phyloP scores from a whole-genome alignment of 2,888 invertebrate genomes.

The Norana najaformis region DNA sequence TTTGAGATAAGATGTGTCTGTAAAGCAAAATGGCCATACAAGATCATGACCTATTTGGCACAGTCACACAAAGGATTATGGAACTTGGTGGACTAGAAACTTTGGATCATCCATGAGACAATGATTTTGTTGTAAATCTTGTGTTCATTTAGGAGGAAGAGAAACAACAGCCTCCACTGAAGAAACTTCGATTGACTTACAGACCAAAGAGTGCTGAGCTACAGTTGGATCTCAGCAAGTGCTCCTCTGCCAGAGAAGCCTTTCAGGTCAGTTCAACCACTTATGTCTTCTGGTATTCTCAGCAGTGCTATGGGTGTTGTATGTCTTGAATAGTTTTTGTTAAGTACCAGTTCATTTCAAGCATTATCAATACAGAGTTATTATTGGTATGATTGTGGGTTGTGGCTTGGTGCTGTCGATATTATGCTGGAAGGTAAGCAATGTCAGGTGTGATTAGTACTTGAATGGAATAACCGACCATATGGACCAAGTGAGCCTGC shows the following conservation, averaged over 20 bases:
- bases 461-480: no score
- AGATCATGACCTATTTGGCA: not conserved
- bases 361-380: not conserved
- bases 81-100: not conserved
- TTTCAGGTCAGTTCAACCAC: conserved; percentile 28
- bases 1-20: no score
- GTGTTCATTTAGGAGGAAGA: conserved; percentile 15
- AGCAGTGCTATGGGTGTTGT: not conserved
- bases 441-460: no score
- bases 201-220: conserved; percentile 26
- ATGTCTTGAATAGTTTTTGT: not conserved
- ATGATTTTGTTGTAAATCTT: not conserved
- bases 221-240: conserved; percentile 17
- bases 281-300: not conserved
- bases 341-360: not conserved
- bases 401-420: no score
- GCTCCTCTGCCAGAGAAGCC: conserved; percentile 26
- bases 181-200: conserved; percentile 21
- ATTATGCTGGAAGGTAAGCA: not conserved
- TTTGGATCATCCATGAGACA: no score
- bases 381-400: not conserved
- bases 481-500: no score
- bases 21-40: not conserved
- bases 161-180: conserved; percentile 16
- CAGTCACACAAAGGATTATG: not conserved